phyloP scores from a whole-genome alignment of 2,888 invertebrate species.

The Hypomecis atomaria region DNA sequence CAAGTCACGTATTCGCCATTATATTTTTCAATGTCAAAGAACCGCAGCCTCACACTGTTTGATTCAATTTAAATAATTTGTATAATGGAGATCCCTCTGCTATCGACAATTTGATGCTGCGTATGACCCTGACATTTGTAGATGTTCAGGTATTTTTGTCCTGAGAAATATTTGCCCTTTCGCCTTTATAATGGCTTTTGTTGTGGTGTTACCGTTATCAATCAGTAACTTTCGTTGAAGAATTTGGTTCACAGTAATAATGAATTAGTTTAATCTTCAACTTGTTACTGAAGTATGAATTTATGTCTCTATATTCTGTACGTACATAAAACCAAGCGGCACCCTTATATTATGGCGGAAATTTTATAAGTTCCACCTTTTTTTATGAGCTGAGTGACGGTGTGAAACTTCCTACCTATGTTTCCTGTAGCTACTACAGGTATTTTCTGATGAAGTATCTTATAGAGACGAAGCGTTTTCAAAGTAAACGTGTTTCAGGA shows the following conservation, averaged over 20 bases:
- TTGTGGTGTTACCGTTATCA: conserved; percentile 19
- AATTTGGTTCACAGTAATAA: neutral
- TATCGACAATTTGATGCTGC: conserved; percentile 54
- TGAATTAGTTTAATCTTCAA: neutral
- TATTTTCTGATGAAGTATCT: too few relatives aligned
- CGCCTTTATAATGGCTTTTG: conserved; percentile 32
- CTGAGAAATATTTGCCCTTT: conserved; percentile 68
- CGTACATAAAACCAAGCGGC: too few relatives aligned
- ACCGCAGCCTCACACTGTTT: conserved; percentile 47
- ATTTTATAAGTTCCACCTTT: too few relatives aligned
- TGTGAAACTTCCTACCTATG: too few relatives aligned
- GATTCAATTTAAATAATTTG: conserved; percentile 56
- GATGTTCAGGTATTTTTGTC: conserved; percentile 55
- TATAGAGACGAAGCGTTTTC: too few relatives aligned
- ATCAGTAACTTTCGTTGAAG: conserved; percentile 7
- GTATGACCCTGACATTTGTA: conserved; percentile 66
- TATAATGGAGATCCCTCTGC: conserved; percentile 50
- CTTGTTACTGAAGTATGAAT: too few relatives aligned
- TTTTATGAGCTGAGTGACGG: too few relatives aligned
- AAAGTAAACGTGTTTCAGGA: neutral
- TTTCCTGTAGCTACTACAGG: too few relatives aligned
- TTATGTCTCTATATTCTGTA: too few relatives aligned
- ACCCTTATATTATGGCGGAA: too few relatives aligned
- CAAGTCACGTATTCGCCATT: conserved; percentile 59
- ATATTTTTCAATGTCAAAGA: conserved; percentile 58